Percentiles rank a stretch among this genome's conserved stretches.
phyloP scores from a whole-genome alignment of 2,888 invertebrate genomes.

The Megastigmus dorsalis region DNA sequence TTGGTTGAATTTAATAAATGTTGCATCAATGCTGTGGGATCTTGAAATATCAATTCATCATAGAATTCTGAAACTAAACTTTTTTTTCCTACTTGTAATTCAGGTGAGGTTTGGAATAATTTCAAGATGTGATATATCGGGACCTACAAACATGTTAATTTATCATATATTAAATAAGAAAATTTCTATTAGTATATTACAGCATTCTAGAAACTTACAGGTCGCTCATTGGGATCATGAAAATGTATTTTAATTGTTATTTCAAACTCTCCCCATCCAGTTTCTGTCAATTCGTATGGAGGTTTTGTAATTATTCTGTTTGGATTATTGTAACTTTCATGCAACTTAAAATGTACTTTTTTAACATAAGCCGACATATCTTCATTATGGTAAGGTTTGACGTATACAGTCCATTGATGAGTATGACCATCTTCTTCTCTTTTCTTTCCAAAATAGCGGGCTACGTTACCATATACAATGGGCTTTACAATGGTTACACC shows the following conservation, averaged over 20 bases:
- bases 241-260: constrained; percentile 98
- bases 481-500: constrained; percentile 93
- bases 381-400: constrained; percentile 93
- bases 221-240: constrained; percentile 95
- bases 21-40: constrained; percentile 93
- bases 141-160: constrained; percentile 79
- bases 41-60: constrained; percentile 96
- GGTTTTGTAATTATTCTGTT: constrained; percentile 95
- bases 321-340: constrained; percentile 96
- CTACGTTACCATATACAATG: constrained; percentile 96
- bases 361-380: constrained; percentile 96
- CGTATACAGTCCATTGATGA: constrained; percentile 98
- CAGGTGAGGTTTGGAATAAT: constrained; percentile 83
- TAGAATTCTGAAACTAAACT: constrained; percentile 93
- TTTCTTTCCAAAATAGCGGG: constrained; percentile 96
- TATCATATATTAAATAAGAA: neutral
- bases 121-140: constrained; percentile 96
- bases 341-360: constrained; percentile 97
- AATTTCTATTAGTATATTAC: constrained; percentile 3
- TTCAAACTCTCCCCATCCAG: constrained; percentile 99
- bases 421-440: constrained; percentile 98
- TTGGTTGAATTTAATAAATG: constrained; percentile 87
- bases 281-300: constrained; percentile 97
- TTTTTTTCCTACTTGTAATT: constrained; percentile 78
- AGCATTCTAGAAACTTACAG: constrained; percentile 78